Percentiles rank a stretch among this genome's conserved stretches.
phyloP scores from a whole-genome alignment of 2,888 invertebrate species.

The Ophioninae sp. region DNA sequence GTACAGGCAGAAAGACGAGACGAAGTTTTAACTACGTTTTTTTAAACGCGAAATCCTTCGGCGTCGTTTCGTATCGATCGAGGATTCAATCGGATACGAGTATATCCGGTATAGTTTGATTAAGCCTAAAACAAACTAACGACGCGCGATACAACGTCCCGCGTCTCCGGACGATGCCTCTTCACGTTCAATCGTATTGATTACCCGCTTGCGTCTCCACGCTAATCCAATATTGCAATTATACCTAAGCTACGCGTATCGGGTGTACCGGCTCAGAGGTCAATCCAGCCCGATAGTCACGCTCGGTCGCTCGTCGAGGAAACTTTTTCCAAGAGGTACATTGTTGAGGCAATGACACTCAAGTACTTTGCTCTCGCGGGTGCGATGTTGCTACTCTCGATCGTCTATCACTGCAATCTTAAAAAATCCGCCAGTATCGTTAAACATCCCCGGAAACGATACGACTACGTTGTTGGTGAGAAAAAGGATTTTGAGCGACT shows the following conservation, averaged over 20 bases:
- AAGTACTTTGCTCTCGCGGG: neutral
- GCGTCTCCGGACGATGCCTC: neutral
- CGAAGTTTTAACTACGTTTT: too few relatives aligned
- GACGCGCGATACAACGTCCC: neutral
- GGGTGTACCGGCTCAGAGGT: constrained; percentile 38
- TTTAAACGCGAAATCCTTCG: too few relatives aligned
- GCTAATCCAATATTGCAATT: constrained; percentile 78
- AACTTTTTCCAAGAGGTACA: neutral
- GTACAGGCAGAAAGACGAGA: neutral
- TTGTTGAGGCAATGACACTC: neutral
- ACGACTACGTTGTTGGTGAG: neutral
- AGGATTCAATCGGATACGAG: neutral
- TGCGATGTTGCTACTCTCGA: neutral
- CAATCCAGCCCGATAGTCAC: constrained; percentile 51
- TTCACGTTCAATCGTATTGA: neutral
- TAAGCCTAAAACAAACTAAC: neutral
- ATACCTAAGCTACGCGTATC: constrained; percentile 61
- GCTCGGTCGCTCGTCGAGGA: constrained; percentile 15
- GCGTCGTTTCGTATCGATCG: neutral
- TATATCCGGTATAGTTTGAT: neutral
- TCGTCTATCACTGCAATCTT: neutral
- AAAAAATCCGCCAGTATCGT: neutral
- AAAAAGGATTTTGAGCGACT: neutral
- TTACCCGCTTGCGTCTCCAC: constrained; percentile 10
- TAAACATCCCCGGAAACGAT: neutral